phyloP scores from a whole-genome alignment of 2,797 vertebrate genomes.

The Emys orbicularis region DNA sequence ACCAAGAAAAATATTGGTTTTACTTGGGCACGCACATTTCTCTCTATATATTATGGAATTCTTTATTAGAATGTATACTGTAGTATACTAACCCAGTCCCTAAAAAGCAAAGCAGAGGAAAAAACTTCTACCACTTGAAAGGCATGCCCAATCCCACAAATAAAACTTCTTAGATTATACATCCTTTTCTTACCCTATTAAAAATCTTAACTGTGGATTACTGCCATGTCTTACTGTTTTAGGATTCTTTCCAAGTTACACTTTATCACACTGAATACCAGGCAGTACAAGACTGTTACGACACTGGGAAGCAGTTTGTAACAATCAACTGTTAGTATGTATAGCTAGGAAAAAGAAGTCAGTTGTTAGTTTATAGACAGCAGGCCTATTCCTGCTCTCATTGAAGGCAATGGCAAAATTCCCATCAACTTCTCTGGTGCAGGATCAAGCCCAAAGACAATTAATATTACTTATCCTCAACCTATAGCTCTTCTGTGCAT shows the following conservation, averaged over 20 bases:
- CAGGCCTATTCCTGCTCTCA: background rate
- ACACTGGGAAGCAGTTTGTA: background rate
- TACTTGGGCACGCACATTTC: conserved; percentile 66
- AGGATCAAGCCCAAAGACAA: background rate
- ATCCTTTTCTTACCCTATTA: conserved; percentile 64
- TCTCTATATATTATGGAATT: conserved; percentile 75
- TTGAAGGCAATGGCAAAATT: background rate
- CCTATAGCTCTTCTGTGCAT: rapidly evolving
- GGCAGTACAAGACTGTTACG: conserved; percentile 2
- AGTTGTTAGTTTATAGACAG: rapidly evolving
- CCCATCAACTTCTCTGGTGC: background rate
- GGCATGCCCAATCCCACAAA: conserved; percentile 68
- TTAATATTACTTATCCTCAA: rapidly evolving
- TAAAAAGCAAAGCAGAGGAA: conserved; percentile 55
- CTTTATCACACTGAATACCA: conserved; percentile 41
- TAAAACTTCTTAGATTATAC: conserved; percentile 64
- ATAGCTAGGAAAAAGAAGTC: conserved; percentile 1
- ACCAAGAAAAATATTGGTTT: conserved; percentile 74
- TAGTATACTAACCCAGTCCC: conserved; percentile 67
- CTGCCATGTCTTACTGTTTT: conserved; percentile 68
- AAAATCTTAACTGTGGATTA: conserved; percentile 54
- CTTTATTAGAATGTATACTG: conserved; percentile 73
- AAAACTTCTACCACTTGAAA: conserved; percentile 58
- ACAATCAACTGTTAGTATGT: rapidly evolving
- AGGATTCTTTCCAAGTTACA: conserved; percentile 67